Conservation (phyloP, 1,140 invertebrate genomes). For the Conus ventricosus region DNA sequence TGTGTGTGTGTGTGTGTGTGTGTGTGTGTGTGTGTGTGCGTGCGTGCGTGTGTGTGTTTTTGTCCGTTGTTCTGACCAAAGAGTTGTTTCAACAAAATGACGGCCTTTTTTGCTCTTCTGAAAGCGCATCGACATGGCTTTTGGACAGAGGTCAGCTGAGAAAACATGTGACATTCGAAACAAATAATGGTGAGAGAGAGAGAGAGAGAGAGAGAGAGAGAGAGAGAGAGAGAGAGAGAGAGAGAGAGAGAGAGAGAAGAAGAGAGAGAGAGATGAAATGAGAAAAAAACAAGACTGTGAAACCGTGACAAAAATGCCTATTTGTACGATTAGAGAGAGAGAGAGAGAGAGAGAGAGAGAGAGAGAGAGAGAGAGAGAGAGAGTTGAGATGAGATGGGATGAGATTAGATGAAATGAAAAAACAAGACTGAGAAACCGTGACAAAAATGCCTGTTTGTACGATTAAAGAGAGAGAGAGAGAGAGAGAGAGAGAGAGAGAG, state of each 20-base stretch:
- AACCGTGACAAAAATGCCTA: background rate
- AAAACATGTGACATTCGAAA: no score
- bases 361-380: background rate
- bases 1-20: no score
- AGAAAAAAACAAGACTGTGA: background rate
- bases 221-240: background rate
- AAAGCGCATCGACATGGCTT: no score
- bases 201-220: background rate
- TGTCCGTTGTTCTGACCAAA: no score
- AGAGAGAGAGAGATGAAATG: background rate
- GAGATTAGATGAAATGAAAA: background rate
- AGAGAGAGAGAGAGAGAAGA: background rate
- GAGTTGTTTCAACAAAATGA: no score
- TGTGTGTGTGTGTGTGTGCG: no score
- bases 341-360: background rate
- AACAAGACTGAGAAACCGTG: background rate
- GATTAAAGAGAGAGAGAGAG: background rate
- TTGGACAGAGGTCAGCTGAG: no score
- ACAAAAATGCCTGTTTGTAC: background rate
- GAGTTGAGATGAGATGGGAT: background rate
- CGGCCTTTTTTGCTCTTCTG: no score
- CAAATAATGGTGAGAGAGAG: background rate
- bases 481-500: conserved; percentile 10
- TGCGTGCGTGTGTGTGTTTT: no score
- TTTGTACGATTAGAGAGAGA: background rate